Base-by-base conservation (phyloP, 92 coral and sea anemone genomes). In the Muricea muricata region DNA sequence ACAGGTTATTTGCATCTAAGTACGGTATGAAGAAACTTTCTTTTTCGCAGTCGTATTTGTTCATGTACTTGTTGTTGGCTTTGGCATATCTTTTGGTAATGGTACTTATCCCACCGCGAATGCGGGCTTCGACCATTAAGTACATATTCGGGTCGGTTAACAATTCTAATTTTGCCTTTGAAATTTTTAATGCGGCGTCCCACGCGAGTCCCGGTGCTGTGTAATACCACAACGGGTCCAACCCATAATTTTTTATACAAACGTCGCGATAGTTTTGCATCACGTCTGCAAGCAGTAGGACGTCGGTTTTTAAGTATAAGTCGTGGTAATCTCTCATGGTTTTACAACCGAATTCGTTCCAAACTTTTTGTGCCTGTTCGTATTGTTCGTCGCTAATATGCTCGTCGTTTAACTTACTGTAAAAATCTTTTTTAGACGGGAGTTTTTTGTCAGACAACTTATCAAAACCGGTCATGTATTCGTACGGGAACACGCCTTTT, bases 131-230 rank as follows among this genome's bases (percentile, higher is more conserved):
- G 3, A 66, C 18, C 39, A 26, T 34, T 5, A 34, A 30, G 4
- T 46, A 32, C 83, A 79, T 60, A 25, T 57, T 41, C 14, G 60
- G 55, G 52, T 79, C 84, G n/a, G 52, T 33, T 2, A 60, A 17
- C 1, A 79, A 41, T 37, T 79, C 73, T 31, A 56, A 48, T 58
- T 35, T 0, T 12, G 60, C 73, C 23, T 21, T 41, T 15, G 84
- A 17, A n/a, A 54, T 30, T 46, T 78, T 78, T 14, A 78, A 32
- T 7, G 52, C 41, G 10, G 82, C 82, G 67, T 77, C 82, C 82
- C 82, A 77, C 23, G 82, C 82, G 15, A 77, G 67, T 0, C 82
- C 82, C 6, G 82, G 69, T 2, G 82, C 34, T 0, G 68, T 77
- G 25, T 78, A 55, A 25, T 78, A 78, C 73, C 71, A 29, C 0